Evolutionary conservation across 2,113 vertebrate genomes (phyloP).

Genomic region (Thryonomys swinderianus): DNA sequence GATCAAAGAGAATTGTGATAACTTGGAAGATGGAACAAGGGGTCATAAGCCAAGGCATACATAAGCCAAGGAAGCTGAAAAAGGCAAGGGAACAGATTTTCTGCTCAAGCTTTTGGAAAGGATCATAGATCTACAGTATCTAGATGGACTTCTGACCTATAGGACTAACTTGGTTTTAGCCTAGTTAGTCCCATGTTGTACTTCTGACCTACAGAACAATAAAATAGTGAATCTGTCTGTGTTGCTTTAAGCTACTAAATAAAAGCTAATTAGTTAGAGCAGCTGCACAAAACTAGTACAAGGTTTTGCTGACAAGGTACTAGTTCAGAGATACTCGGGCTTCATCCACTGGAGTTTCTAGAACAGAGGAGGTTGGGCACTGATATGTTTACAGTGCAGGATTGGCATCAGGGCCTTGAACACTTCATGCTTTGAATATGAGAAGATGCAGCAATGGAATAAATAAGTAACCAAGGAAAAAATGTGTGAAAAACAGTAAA

Average conservation of each 20-base stretch:
- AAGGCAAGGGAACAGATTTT: not conserved
- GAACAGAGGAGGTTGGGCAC: not conserved
- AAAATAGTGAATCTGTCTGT: not conserved
- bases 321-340: not conserved
- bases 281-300: not conserved
- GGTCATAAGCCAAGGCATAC: not conserved
- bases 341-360: not conserved
- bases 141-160: not conserved
- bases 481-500: not conserved
- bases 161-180: not conserved
- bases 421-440: not conserved
- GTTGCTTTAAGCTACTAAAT: not conserved
- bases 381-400: not conserved
- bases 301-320: not conserved
- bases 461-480: not conserved
- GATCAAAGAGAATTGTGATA: not conserved
- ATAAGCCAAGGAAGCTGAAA: not conserved
- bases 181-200: not conserved
- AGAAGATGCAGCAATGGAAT: not conserved
- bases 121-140: not conserved
- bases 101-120: not conserved
- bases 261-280: not conserved
- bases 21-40: not conserved
- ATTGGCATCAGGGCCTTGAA: too few species aligned
- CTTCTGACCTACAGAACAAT: not conserved